Evolutionary conservation across 2,113 vertebrate species (phyloP).

Genomic region (Gobiocypris rarus): DNA sequence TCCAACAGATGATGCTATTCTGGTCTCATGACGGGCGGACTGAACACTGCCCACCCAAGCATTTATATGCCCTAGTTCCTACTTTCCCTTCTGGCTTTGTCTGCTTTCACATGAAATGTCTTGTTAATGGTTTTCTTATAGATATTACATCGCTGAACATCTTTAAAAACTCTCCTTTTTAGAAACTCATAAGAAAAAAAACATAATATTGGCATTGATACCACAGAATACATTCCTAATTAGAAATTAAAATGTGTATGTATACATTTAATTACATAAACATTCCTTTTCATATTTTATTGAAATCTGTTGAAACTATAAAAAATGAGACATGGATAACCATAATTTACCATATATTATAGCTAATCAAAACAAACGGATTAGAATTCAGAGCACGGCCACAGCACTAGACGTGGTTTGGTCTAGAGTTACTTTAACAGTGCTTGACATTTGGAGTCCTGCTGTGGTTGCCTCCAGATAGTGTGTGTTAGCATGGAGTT

Average conservation of each 20-base stretch:
- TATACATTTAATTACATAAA: background rate
- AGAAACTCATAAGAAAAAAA: background rate
- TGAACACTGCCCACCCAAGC: conserved; percentile 41
- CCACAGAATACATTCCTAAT: background rate
- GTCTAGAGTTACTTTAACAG: conserved; percentile 16
- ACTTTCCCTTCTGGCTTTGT: conserved; percentile 9
- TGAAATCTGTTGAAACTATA: too few species aligned
- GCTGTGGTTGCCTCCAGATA: conserved; percentile 19
- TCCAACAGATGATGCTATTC: conserved; percentile 31
- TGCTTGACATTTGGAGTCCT: conserved; percentile 32
- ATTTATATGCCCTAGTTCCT: conserved; percentile 38
- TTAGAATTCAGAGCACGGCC: background rate
- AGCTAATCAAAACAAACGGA: background rate
- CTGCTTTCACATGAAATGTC: conserved; percentile 7
- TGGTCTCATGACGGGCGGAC: conserved; percentile 23
- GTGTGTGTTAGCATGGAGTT: background rate
- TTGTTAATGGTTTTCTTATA: background rate
- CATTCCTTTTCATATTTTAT: background rate
- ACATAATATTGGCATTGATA: background rate
- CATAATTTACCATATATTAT: background rate
- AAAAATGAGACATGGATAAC: too few species aligned
- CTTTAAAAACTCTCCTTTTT: background rate
- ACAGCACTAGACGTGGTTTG: background rate
- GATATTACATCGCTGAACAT: background rate
- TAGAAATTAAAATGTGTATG: background rate